Evolutionary conservation across 2,113 vertebrate species (phyloP), one percentile per base, ranked within the genome.

Genomic region (Coptodon rendalli): DNA sequence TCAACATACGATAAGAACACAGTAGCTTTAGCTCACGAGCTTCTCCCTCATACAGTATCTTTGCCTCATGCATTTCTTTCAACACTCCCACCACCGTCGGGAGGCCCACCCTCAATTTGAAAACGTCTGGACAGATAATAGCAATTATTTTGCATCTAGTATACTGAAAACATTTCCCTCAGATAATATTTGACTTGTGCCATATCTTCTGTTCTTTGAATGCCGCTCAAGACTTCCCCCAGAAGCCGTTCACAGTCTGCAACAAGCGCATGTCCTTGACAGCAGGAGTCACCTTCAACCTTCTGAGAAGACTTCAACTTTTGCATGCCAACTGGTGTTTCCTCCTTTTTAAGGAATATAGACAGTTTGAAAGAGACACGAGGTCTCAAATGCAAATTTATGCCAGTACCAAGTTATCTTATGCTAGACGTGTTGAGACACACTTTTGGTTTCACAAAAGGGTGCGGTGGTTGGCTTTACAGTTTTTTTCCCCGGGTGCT

Each of bases 241-340:
- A 36, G 61, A 87, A 86, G 6, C 53, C 27, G 0, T 82, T 81
- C 24, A 71, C 48, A 52, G 24, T 27, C 81, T 71, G 81, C 81
- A 80, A 81, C 2, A 36, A n/a, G 45, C 57, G 13, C 79, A 29
- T 40, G 53, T 68, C 89, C 85, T 89, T 87, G 80, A 82, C 76
- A 85, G 81, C 82, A 78, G 36, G 57, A 91, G 89, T 93, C 92
- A 93, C 91, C 94, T 93, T 90, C 71, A 82, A 17, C 57, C 38
- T 24, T 7, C 29, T 16, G 14, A 50, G 87, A 80, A 82, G 81
- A 66, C 54, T 52, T 52, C 66, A 19, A 83, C 63, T 63, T 85
- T 87, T 45, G 19, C 56, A 40, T 80, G 38, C 82, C 71, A 57
- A 80, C 87, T 82, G 61, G 6, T 38, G 11, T 80, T 81, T 81